Evolutionary conservation across 2,113 vertebrate species (phyloP).

Genomic region (Xyliphius kryptos): DNA sequence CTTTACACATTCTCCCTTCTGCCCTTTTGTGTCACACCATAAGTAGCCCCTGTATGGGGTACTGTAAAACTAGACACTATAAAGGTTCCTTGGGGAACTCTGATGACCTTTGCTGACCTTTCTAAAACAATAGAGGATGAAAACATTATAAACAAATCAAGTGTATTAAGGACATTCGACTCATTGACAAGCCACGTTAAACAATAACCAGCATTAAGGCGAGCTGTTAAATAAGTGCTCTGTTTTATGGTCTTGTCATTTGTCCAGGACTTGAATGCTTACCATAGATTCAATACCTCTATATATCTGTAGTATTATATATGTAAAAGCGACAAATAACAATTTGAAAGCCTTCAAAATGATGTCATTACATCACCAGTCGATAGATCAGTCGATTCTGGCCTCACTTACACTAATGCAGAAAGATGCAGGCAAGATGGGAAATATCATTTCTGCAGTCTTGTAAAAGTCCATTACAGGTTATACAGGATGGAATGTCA

Average conservation of each 20-base stretch:
- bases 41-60: conserved; percentile 69
- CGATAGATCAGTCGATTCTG: no score
- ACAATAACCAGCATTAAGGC: conserved; percentile 8
- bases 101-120: conserved; percentile 63
- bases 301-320: not conserved
- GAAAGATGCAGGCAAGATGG: not conserved
- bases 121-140: conserved; percentile 60
- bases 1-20: conserved; percentile 64
- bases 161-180: conserved; percentile 55
- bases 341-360: not conserved
- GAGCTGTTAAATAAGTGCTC: conserved; percentile 1
- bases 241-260: no score
- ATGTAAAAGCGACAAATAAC: not conserved
- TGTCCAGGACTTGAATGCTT: no score
- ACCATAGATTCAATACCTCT: not conserved
- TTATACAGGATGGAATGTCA: not conserved
- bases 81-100: conserved; percentile 66
- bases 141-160: conserved; percentile 67
- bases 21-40: conserved; percentile 61
- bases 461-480: conserved; percentile 14
- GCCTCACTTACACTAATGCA: not conserved
- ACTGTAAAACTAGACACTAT: conserved; percentile 61
- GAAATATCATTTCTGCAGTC: conserved; percentile 7
- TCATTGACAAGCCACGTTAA: conserved; percentile 51
- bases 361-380: not conserved